Evolutionary conservation across 2,888 invertebrate species (phyloP).

Genomic region (Sphaerolaimus hirsutus): DNA sequence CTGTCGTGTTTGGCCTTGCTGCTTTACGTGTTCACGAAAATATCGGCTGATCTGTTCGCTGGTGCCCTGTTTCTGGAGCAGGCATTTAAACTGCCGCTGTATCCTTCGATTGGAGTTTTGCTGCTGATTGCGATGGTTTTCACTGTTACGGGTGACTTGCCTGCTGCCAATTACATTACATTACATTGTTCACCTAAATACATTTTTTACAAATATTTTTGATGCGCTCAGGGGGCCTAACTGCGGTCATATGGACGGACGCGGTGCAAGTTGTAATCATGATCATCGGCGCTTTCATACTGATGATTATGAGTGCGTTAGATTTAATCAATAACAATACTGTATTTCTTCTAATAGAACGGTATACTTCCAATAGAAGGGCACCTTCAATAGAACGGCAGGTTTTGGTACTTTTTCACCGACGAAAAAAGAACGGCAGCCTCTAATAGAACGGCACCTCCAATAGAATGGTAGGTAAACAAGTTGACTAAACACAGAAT

Average conservation of each 20-base stretch:
- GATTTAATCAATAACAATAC: too few relatives aligned
- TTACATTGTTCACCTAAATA: too few relatives aligned
- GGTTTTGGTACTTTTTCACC: too few relatives aligned
- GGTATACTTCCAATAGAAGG: too few relatives aligned
- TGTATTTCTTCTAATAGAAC: too few relatives aligned
- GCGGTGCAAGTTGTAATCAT: constrained; percentile 34
- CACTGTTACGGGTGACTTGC: neutral
- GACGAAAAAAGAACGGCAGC: too few relatives aligned
- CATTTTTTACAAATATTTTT: too few relatives aligned
- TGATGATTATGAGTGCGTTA: constrained; percentile 30
- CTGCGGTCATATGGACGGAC: constrained; percentile 36
- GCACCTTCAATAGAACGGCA: too few relatives aligned
- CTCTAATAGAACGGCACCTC: too few relatives aligned
- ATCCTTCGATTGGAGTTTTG: neutral
- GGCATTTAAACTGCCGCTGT: neutral
- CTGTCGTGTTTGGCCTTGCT: constrained; percentile 33
- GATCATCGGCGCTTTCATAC: constrained; percentile 32
- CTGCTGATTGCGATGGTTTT: neutral
- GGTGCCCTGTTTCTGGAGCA: neutral
- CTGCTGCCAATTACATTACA: too few relatives aligned
- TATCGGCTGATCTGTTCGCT: constrained; percentile 20
- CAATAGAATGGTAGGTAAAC: too few relatives aligned
- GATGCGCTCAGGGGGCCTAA: constrained; percentile 29
- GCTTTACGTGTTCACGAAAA: constrained; percentile 35
- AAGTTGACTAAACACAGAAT: too few relatives aligned